Conservation (phyloP, 2,113 vertebrate genomes). For the Phylloscopus trochilus region DNA sequence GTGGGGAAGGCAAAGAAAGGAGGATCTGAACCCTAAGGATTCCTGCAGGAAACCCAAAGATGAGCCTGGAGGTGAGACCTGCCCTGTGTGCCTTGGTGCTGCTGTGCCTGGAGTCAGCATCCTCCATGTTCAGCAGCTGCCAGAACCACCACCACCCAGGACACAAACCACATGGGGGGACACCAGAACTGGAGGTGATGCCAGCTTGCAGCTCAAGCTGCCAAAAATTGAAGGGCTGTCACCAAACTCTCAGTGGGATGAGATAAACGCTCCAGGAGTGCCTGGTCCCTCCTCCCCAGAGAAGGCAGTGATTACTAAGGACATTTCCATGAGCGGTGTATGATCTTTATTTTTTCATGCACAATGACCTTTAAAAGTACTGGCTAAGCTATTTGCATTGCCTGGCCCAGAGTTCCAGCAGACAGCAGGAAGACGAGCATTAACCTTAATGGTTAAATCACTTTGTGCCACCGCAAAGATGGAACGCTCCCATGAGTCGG, state of each 20-base stretch:
- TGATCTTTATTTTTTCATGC: constrained; percentile 64
- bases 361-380: constrained; percentile 79
- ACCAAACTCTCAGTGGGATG: background rate
- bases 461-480: constrained; percentile 51
- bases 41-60: background rate
- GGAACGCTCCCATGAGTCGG: constrained; percentile 36
- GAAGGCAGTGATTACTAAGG: constrained; percentile 64
- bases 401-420: constrained; percentile 69
- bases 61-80: background rate
- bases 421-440: constrained; percentile 71
- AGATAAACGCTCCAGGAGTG: constrained; percentile 32
- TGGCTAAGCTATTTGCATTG: constrained; percentile 77
- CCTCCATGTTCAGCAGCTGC: fast-evolving
- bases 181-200: background rate
- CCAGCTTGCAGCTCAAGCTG: background rate
- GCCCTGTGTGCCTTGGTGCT: background rate
- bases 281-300: constrained; percentile 6
- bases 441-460: constrained; percentile 79
- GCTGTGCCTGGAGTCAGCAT: background rate
- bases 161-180: background rate
- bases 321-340: constrained; percentile 66
- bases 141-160: background rate
- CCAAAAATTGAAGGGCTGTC: constrained; percentile 10
- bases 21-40: background rate
- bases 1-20: background rate